These are phyloP conservation scores for Octopus bimaculoides DNA, from an alignment of 1,140 invertebrate genomes.

Conservation along the genomic window DNA sequence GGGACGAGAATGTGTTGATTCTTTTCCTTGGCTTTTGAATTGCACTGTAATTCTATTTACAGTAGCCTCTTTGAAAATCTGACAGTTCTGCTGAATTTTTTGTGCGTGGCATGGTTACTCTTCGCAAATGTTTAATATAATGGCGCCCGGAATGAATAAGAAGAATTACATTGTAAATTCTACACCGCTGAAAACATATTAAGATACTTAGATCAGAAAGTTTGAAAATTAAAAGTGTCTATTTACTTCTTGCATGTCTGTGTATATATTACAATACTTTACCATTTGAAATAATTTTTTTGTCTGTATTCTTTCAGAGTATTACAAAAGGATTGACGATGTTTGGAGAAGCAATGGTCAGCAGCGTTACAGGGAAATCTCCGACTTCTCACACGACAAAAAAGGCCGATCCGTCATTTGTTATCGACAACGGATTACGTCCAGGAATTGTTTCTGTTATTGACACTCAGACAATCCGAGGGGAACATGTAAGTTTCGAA, in stretches of 20 bases:
- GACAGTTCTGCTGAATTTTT: too few relatives aligned
- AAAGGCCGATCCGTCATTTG: conserved; percentile 32
- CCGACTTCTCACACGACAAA: conserved; percentile 36
- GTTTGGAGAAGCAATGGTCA: conserved; percentile 90
- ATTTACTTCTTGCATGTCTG: too few relatives aligned
- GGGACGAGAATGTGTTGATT: too few relatives aligned
- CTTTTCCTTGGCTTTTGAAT: too few relatives aligned
- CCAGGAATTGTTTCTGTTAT: conserved; percentile 86
- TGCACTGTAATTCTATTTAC: too few relatives aligned
- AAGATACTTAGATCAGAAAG: neutral
- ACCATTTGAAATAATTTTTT: neutral
- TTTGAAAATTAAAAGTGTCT: neutral
- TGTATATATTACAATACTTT: too few relatives aligned
- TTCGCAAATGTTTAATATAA: too few relatives aligned
- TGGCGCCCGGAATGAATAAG: too few relatives aligned
- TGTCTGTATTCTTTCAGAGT: conserved; percentile 43
- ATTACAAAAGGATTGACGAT: conserved; percentile 65
- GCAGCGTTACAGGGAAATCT: conserved; percentile 74
- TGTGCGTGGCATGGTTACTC: too few relatives aligned
- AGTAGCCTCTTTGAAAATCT: too few relatives aligned
- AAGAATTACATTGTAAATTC: neutral
- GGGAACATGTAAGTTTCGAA: conserved; percentile 40
- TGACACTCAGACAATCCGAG: conserved; percentile 67
- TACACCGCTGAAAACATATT: neutral
- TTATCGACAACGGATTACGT: conserved; percentile 52